Evolutionary conservation across 2,113 vertebrate species (phyloP), one percentile per base, ranked within the genome.

Genomic region (Anhinga rufa): DNA sequence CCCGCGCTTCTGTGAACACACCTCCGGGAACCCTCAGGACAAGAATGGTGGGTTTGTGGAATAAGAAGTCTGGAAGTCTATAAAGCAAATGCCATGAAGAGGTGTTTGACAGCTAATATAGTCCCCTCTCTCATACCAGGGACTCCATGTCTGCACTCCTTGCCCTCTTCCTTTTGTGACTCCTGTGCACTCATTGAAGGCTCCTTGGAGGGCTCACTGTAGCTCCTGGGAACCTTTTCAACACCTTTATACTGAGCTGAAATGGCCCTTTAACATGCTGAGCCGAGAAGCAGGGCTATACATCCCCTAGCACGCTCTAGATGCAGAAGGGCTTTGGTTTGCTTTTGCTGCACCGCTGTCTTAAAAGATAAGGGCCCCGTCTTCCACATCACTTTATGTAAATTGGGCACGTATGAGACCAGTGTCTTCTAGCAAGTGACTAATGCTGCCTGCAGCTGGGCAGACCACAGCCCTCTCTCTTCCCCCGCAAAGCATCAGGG

Each of bases 211-310:
- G n/a, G 58, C 70, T 72, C 62, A 1, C 49, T 54, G 1, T 3
- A 22, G n/a, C 3, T 58, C 80, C 89, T 86, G 72, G 91, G 83
- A 95, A 61, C 16, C 14, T 90, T 96, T 91, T 60, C 86, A 69
- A 48, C 86, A 76, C 88, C 82, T 92, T 64, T 13, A 26, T 20
- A 1, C 42, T 9, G 83, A 72, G 68, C 83, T 69, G 71, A 6
- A 81, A 54, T 1, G 24, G 14, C 86, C 3, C 49, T 22, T 57
- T 12, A 66, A 10, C 31, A 6, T 0, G 22, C 55, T 4, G 49
- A 81, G 75, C 58, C 1, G 16, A 24, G 58, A 10, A 64, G 75
- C 54, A 4, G 3, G 1, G 16, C 85, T 10, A 3, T 17, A 5
- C 76, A 18, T 15, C 48, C 64, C 72, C 58, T 3, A 2, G 32